Conservation (phyloP, 2,113 vertebrate species). For the Rallus limicola region DNA sequence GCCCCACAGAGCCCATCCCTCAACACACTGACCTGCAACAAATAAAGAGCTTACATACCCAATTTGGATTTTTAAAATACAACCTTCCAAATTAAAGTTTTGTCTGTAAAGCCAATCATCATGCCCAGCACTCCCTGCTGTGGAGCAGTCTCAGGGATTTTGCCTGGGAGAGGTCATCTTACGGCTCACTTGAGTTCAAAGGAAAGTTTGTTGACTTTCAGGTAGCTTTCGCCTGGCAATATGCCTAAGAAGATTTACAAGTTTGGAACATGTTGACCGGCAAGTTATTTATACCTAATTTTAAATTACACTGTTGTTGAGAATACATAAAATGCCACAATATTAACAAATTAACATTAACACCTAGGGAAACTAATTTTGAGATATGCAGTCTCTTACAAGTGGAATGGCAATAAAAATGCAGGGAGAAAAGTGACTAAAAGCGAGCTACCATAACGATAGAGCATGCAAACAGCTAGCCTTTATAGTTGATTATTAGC, state of each 20-base stretch:
- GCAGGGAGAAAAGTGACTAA: neutral
- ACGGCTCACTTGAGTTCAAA: neutral
- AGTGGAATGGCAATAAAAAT: neutral
- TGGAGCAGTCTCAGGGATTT: neutral
- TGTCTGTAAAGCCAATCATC: neutral
- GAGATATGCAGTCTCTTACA: neutral
- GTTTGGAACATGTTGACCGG: neutral
- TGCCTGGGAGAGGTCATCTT: neutral
- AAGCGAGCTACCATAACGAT: neutral
- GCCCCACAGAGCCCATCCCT: neutral
- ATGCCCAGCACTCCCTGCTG: neutral
- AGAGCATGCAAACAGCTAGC: neutral
- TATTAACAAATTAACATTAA: neutral
- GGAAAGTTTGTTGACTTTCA: neutral
- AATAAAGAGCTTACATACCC: neutral
- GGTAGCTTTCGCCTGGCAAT: neutral
- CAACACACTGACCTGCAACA: neutral
- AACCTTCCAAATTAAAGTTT: neutral
- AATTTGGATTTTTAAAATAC: neutral
- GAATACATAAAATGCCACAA: neutral
- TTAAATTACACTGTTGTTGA: neutral
- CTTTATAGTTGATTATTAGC: neutral
- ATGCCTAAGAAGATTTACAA: neutral
- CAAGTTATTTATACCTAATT: neutral
- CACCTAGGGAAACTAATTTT: neutral